Percentiles rank a stretch among this genome's conserved stretches.
Evolutionary conservation across 2,888 invertebrate genomes (phyloP).

Genomic region (Phytoseiulus persimilis): DNA sequence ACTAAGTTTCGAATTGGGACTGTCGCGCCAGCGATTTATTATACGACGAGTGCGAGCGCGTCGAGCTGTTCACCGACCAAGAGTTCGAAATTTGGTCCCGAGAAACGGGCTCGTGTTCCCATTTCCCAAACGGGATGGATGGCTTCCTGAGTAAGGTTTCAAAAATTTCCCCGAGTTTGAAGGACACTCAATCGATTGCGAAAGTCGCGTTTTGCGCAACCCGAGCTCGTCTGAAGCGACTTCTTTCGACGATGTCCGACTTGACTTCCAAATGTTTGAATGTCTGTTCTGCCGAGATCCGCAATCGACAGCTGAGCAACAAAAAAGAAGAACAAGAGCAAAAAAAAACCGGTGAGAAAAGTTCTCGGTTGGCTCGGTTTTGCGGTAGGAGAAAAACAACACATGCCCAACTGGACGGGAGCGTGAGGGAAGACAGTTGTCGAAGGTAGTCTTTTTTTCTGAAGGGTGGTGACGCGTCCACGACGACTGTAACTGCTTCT

Average conservation of each 20-base stretch:
- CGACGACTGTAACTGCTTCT: not conserved
- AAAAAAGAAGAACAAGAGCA: not conserved
- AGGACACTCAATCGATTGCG: not conserved
- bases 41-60: too few species aligned
- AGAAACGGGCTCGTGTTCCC: too few species aligned
- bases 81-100: too few species aligned
- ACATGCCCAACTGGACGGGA: conserved; percentile 5
- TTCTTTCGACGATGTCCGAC: not conserved
- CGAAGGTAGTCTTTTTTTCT: not conserved
- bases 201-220: not conserved
- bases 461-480: not conserved
- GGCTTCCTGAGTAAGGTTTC: not conserved
- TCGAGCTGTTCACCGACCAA: too few species aligned
- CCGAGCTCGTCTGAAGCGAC: too few species aligned
- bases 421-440: conserved; percentile 5
- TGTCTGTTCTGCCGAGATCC: not conserved
- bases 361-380: not conserved
- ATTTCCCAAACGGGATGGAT: too few species aligned
- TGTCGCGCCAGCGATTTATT: not conserved
- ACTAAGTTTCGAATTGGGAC: not conserved
- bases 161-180: not conserved
- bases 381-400: not conserved
- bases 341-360: not conserved
- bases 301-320: not conserved
- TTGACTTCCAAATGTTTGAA: not conserved